Conservation (phyloP, 1,140 invertebrate species). For the Cotesia typhae region DNA sequence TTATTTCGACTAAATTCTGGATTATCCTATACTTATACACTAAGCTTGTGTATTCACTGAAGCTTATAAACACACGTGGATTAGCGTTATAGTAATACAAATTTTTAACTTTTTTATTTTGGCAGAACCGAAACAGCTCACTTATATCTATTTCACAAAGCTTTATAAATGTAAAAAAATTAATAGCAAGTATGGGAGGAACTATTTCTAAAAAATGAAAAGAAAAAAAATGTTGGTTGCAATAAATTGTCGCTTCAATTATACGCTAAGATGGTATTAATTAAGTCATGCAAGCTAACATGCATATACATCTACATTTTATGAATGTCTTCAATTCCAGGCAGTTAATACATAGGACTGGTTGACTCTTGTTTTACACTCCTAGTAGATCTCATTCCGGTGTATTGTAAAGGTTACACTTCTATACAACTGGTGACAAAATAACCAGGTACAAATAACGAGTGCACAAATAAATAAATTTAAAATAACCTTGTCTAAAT, state of each 20-base stretch:
- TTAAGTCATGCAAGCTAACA: slow-evolving; percentile 45
- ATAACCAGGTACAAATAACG: too few relatives aligned
- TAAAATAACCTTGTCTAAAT: too few relatives aligned
- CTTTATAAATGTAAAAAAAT: slow-evolving; percentile 5
- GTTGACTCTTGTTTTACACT: slow-evolving; percentile 42
- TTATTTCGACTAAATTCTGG: slow-evolving; percentile 36
- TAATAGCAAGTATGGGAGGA: slow-evolving; percentile 31
- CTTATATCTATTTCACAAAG: not conserved
- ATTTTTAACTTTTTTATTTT: too few relatives aligned
- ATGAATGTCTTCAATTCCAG: slow-evolving; percentile 32
- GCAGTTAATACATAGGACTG: slow-evolving; percentile 36
- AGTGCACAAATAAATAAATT: too few relatives aligned
- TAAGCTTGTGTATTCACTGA: not conserved
- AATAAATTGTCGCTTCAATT: slow-evolving; percentile 56
- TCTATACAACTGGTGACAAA: too few relatives aligned
- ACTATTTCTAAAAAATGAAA: slow-evolving; percentile 53
- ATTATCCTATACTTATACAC: slow-evolving; percentile 4
- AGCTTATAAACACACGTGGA: too few relatives aligned
- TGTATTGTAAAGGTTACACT: too few relatives aligned
- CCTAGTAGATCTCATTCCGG: not conserved
- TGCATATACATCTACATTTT: slow-evolving; percentile 42
- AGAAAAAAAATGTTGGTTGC: slow-evolving; percentile 39
- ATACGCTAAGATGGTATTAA: slow-evolving; percentile 57
- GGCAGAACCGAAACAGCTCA: not conserved
- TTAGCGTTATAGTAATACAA: too few relatives aligned